These are phyloP conservation scores for Gadus macrocephalus DNA, from an alignment of 2,113 vertebrate species.

Conservation along the genomic window DNA sequence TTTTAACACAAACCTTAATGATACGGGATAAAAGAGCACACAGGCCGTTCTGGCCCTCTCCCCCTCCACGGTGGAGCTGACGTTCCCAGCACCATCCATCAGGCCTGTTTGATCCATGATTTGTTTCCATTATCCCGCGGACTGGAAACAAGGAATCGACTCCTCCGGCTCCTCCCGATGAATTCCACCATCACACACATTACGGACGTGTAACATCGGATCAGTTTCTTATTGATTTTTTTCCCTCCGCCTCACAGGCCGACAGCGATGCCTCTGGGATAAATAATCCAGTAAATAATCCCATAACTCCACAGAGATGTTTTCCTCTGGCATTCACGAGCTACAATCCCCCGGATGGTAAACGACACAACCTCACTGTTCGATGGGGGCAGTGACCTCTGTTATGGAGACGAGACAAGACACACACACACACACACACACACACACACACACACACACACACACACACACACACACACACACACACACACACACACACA, in stretches of 20 bases:
- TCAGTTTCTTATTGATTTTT: constrained; percentile 60
- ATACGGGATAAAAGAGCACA: too few relatives aligned
- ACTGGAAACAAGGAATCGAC: constrained; percentile 50
- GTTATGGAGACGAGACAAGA: too few relatives aligned
- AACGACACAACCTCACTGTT: background rate
- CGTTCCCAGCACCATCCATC: constrained; percentile 28
- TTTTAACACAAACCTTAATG: too few relatives aligned
- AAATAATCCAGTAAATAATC: constrained; percentile 22
- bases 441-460: background rate
- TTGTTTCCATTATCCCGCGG: constrained; percentile 50
- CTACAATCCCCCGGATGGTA: background rate
- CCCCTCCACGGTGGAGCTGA: background rate
- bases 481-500: background rate
- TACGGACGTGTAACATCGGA: constrained; percentile 53
- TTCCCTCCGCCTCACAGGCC: constrained; percentile 23
- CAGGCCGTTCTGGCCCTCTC: too few relatives aligned
- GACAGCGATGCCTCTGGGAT: constrained; percentile 5
- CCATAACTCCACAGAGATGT: constrained; percentile 46
- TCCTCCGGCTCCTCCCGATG: constrained; percentile 37
- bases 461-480: background rate
- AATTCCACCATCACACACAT: constrained; percentile 41
- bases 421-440: background rate
- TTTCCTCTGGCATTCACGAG: too few relatives aligned
- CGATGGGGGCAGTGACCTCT: too few relatives aligned
- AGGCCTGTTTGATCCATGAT: constrained; percentile 35